These are phyloP conservation scores for Trogon surrucura DNA, from an alignment of 2,113 vertebrate species.

Conservation along the genomic window DNA sequence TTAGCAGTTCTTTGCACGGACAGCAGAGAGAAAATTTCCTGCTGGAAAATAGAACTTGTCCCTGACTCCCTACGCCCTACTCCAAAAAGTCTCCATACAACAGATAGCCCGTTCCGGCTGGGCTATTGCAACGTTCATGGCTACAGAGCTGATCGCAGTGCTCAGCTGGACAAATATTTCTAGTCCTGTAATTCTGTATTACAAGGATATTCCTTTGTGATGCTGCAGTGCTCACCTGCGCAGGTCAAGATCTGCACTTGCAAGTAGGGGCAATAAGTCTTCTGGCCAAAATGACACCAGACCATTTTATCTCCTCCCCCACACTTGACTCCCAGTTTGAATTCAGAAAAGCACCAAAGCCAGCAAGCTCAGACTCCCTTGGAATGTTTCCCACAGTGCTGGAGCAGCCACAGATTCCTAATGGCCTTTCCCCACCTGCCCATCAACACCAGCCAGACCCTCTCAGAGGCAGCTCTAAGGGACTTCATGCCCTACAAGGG, in stretches of 20 bases:
- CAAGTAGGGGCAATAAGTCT: not conserved
- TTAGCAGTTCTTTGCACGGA: not conserved
- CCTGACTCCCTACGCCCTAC: not conserved
- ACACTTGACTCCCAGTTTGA: not conserved
- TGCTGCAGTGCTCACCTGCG: not conserved
- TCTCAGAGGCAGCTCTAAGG: not conserved
- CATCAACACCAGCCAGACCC: not conserved
- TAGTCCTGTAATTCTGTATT: not conserved
- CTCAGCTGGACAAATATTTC: not conserved
- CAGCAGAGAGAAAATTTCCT: not conserved
- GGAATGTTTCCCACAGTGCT: accelerated
- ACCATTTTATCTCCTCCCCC: not conserved
- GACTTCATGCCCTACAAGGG: not conserved
- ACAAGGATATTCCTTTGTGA: not conserved
- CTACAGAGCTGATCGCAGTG: not conserved
- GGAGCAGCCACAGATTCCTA: not conserved
- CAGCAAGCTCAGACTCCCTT: not conserved
- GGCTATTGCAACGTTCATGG: not conserved
- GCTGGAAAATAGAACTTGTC: not conserved
- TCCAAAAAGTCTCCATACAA: not conserved
- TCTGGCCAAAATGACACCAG: not conserved
- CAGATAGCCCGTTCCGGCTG: not conserved
- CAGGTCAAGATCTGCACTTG: not conserved
- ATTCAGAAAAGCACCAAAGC: not conserved
- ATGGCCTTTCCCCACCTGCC: not conserved